phyloP scores from a whole-genome alignment of 2,797 vertebrate genomes.

The Tenualosa ilisha region DNA sequence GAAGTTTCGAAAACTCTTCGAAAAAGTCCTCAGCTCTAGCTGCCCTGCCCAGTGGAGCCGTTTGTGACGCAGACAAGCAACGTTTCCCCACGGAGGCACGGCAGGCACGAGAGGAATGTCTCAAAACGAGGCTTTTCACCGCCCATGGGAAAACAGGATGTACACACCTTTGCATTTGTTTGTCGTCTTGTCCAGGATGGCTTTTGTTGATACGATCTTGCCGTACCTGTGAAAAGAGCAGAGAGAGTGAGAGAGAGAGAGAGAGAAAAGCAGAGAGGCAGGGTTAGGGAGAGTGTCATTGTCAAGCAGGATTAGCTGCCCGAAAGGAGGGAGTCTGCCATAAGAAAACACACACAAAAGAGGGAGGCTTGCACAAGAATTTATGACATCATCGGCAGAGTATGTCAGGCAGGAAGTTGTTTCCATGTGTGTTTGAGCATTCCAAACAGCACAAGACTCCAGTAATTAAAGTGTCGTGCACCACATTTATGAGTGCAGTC shows the following conservation, averaged over 20 bases:
- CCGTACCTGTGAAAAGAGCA: conserved; percentile 83
- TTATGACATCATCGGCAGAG: conserved; percentile 73
- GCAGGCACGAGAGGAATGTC: conserved; percentile 9
- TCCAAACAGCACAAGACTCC: conserved; percentile 49
- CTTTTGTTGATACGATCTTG: conserved; percentile 99
- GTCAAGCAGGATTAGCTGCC: neutral
- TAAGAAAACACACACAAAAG: conserved; percentile 32
- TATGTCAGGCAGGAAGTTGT: conserved; percentile 76
- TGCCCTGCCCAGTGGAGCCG: neutral
- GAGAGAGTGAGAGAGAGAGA: conserved; percentile 21
- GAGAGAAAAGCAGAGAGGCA: neutral
- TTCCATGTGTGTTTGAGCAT: conserved; percentile 63
- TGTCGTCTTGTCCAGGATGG: conserved; percentile 98
- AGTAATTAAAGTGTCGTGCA: neutral
- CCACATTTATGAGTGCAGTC: neutral
- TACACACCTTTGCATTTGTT: conserved; percentile 99
- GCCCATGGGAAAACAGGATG: conserved; percentile 26
- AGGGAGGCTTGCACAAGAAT: conserved; percentile 66
- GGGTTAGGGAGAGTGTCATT: neutral
- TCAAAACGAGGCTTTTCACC: neutral
- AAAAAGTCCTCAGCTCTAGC: neutral
- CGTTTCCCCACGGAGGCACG: neutral
- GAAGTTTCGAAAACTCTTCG: neutral
- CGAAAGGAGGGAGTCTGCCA: conserved; percentile 4
- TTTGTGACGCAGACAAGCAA: neutral